Conservation (phyloP, 2,113 vertebrate genomes). For the Clarias gariepinus region DNA sequence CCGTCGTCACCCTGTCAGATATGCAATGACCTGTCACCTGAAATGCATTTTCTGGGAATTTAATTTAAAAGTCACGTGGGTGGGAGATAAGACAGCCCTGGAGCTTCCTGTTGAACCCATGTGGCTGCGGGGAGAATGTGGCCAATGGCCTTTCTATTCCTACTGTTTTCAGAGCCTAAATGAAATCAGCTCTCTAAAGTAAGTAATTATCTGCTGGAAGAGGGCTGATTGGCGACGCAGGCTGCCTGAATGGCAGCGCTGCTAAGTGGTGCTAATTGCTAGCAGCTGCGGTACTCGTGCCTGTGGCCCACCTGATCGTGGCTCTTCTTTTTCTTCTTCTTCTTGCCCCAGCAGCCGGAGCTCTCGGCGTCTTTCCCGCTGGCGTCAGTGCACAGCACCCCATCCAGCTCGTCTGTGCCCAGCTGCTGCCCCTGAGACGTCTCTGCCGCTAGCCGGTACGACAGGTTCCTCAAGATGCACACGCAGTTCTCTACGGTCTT, state of each 20-base stretch:
- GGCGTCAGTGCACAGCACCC: slow-evolving; percentile 90
- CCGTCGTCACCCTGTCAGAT: slow-evolving; percentile 33
- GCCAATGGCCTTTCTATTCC: slow-evolving; percentile 46
- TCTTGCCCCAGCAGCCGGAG: slow-evolving; percentile 98
- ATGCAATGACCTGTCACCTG: slow-evolving; percentile 32
- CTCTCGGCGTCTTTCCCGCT: slow-evolving; percentile 91
- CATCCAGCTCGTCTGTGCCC: slow-evolving; percentile 95
- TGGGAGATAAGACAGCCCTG: slow-evolving; percentile 44
- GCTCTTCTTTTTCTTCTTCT: slow-evolving; percentile 99
- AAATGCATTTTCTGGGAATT: slow-evolving; percentile 16
- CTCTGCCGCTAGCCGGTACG: slow-evolving; percentile 96
- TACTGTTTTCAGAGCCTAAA: slow-evolving; percentile 53
- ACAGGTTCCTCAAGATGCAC: slow-evolving; percentile 99
- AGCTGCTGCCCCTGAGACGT: slow-evolving; percentile 98
- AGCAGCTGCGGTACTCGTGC: slow-evolving; percentile 67
- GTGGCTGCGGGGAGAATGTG: slow-evolving; percentile 33
- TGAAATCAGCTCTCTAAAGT: slow-evolving; percentile 55
- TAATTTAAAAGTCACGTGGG: slow-evolving; percentile 42
- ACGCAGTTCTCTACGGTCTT: slow-evolving; percentile 99
- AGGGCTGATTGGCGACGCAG: slow-evolving; percentile 41
- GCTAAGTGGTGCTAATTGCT: slow-evolving; percentile 66
- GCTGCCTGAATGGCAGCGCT: slow-evolving; percentile 31
- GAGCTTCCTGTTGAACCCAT: slow-evolving; percentile 43
- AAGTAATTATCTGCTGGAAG: slow-evolving; percentile 52
- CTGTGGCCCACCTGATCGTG: slow-evolving; percentile 88